Evolutionary conservation across 2,888 invertebrate genomes (phyloP).

Genomic region (Beris morrisii): DNA sequence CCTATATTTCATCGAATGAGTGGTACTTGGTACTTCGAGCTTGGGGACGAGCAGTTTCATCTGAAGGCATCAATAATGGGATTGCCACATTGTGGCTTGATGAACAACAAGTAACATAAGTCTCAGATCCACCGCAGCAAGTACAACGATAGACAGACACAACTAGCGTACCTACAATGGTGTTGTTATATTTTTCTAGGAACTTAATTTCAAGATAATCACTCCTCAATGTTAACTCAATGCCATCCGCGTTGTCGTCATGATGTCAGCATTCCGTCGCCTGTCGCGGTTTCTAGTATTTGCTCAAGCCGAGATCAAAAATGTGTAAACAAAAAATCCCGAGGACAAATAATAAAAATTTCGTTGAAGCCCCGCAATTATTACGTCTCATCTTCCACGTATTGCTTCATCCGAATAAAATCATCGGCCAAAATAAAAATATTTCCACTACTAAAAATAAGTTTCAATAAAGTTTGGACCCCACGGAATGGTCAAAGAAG

Average conservation of each 20-base stretch:
- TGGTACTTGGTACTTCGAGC: too few species aligned
- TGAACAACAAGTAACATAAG: too few species aligned
- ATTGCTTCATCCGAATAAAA: constrained; percentile 21
- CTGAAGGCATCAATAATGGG: too few species aligned
- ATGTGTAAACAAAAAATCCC: constrained; percentile 20
- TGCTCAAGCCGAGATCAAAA: neutral
- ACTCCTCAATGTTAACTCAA: constrained; percentile 26
- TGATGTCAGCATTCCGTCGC: constrained; percentile 23
- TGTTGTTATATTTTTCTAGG: constrained; percentile 4
- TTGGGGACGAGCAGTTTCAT: too few species aligned
- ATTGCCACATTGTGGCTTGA: too few species aligned
- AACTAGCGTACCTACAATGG: too few species aligned
- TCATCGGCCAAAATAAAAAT: constrained; percentile 21
- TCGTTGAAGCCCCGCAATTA: constrained; percentile 2
- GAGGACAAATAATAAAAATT: constrained; percentile 25
- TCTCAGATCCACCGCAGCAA: too few species aligned
- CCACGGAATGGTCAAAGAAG: constrained; percentile 4
- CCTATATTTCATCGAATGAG: too few species aligned
- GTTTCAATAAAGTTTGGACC: constrained; percentile 2
- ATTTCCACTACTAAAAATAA: constrained; percentile 1
- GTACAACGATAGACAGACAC: too few species aligned
- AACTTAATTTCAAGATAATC: constrained; percentile 15
- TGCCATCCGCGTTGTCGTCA: constrained; percentile 14
- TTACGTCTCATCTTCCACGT: constrained; percentile 17
- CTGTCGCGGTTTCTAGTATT: constrained; percentile 12